Conservation (phyloP, 2,888 invertebrate genomes). For the Drosophila formosana region DNA sequence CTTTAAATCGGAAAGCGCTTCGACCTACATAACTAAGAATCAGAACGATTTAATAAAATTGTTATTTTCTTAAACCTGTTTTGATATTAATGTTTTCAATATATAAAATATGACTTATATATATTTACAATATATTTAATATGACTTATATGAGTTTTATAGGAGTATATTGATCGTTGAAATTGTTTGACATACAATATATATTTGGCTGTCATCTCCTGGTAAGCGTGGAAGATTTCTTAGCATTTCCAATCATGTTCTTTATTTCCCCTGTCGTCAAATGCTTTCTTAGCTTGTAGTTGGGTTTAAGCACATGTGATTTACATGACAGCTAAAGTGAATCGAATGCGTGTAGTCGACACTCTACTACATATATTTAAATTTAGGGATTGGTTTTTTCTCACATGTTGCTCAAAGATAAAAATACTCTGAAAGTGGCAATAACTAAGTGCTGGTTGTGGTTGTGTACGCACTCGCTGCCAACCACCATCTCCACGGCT, state of each 20-base stretch:
- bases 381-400: slow-evolving; percentile 1
- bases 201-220: neutral
- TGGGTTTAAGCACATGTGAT: slow-evolving; percentile 26
- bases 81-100: neutral
- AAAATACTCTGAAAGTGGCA: slow-evolving; percentile 15
- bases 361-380: neutral
- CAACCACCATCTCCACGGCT: slow-evolving; percentile 13
- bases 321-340: slow-evolving; percentile 20
- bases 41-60: neutral
- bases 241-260: neutral
- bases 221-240: neutral
- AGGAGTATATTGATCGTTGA: no score
- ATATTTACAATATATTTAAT: no score
- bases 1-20: no score
- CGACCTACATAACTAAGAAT: neutral
- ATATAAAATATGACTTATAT: no score
- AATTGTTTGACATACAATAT: no score
- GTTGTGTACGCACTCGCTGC: slow-evolving; percentile 19
- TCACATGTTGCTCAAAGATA: slow-evolving; percentile 7
- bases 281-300: neutral
- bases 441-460: slow-evolving; percentile 51
- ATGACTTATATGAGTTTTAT: no score
- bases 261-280: neutral
- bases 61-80: neutral
- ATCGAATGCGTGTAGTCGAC: neutral